Evolutionary conservation across 2,113 vertebrate species (phyloP), one percentile per base, ranked within the genome.

Genomic region (Catharus fuscescens): DNA sequence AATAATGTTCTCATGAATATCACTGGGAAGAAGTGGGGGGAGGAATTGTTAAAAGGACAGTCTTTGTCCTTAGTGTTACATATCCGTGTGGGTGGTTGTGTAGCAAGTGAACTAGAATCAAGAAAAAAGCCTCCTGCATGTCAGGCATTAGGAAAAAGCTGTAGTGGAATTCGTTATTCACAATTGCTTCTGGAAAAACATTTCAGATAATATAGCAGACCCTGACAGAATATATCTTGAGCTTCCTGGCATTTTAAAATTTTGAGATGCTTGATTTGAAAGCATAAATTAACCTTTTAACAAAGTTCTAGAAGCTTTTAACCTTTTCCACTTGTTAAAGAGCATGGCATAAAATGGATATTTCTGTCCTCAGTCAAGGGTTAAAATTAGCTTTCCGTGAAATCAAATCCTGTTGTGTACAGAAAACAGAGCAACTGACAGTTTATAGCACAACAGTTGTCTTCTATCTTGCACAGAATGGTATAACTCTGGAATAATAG

Each of bases 371-470:
- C 28, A 67, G 65, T 59, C 53, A 72, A 4, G 1, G 2, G 64
- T 80, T 95, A 86, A 88, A 92, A 90, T 78, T 92, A 93, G 24
- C 64, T 92, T 65, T 70, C 54, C 88, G 16, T 86, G 88, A 94
- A 90, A 92, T 86, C n/a, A 36, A 62, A 92, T 86, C 44, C 42
- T 66, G 29, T 66, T 86, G 50, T 62, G 23, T 88, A 69, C 8
- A 47, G 64, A 74, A 86, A 83, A 59, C 20, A 54, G 45, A 86
- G 47, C 50, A 48, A 19, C 50, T 66, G 70, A 24, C 38, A 57
- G 62, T 88, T 90, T 53, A 82, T 71, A 87, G 77, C 32, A n/a
- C 74, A 88, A 32, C 64, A 60, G 52, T 79, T 94, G 83, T 88
- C 72, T 88, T 18, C 11, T 60, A 12, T 86, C 25, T 73, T 91